Conservation (phyloP, 2,113 vertebrate genomes). For the Salminus brasiliensis region DNA sequence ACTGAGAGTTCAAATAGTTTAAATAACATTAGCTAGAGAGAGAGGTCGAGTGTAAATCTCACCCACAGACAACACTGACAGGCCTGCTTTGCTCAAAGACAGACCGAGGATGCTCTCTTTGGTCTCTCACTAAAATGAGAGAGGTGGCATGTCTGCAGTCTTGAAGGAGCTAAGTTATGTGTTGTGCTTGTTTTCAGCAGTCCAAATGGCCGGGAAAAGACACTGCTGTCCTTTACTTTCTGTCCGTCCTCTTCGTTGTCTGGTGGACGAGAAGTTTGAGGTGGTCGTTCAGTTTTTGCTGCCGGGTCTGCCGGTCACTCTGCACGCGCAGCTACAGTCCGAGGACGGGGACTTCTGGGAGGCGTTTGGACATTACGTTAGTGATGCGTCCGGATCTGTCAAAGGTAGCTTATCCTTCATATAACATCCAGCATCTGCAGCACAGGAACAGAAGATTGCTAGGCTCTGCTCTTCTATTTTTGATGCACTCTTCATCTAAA, state of each 20-base stretch:
- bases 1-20: too few species aligned
- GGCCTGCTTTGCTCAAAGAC: too few species aligned
- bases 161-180: neutral
- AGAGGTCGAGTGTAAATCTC: too few species aligned
- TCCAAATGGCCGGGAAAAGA: constrained; percentile 18
- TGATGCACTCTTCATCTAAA: too few species aligned
- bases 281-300: constrained; percentile 56
- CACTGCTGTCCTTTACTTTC: constrained; percentile 59
- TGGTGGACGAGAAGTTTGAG: constrained; percentile 67
- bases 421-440: neutral
- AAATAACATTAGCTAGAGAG: too few species aligned
- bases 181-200: neutral
- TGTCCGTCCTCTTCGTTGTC: constrained; percentile 62
- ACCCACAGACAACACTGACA: too few species aligned
- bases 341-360: constrained; percentile 71
- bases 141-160: too few species aligned
- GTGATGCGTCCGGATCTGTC: constrained; percentile 57
- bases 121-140: too few species aligned
- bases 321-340: constrained; percentile 57
- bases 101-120: too few species aligned
- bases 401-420: constrained; percentile 50
- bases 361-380: constrained; percentile 66
- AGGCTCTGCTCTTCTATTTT: too few species aligned
- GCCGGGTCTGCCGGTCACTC: constrained; percentile 58
- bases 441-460: neutral